These are phyloP conservation scores for Macaria notata DNA, from an alignment of 2,888 invertebrate species.

Conservation along the genomic window DNA sequence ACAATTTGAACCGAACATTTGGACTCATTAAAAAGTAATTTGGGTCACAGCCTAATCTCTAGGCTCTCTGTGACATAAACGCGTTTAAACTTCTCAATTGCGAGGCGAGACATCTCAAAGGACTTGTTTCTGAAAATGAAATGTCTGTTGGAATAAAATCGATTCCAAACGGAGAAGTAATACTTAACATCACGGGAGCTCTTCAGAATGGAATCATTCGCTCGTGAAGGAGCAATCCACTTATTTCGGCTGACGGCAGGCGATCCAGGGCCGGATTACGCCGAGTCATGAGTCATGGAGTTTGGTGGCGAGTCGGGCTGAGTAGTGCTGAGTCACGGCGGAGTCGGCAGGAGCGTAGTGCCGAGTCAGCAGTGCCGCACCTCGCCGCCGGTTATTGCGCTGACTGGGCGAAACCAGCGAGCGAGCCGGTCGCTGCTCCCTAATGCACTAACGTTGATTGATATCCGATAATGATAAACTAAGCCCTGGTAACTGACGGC, in stretches of 20 bases:
- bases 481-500: conserved; percentile 30
- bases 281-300: conserved; percentile 64
- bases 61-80: conserved; percentile 32
- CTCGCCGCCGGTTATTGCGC: conserved; percentile 61
- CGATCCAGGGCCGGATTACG: conserved; percentile 59
- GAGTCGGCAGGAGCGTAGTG: conserved; percentile 52
- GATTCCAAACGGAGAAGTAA: conserved; percentile 47
- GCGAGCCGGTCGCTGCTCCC: conserved; percentile 41
- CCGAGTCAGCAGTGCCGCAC: conserved; percentile 55
- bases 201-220: conserved; percentile 66
- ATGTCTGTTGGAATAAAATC: conserved; percentile 32
- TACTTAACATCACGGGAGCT: conserved; percentile 55
- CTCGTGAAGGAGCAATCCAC: conserved; percentile 73
- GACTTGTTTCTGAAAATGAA: conserved; percentile 31
- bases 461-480: conserved; percentile 56
- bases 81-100: conserved; percentile 32
- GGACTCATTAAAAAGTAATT: conserved; percentile 63
- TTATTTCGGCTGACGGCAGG: conserved; percentile 72
- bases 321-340: conserved; percentile 65
- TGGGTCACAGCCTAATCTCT: conserved; percentile 54
- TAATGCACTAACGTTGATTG: conserved; percentile 67
- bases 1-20: conserved; percentile 44
- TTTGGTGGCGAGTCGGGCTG: conserved; percentile 52
- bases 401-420: conserved; percentile 57
- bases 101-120: conserved; percentile 34